A percentile compares a stretch with the other conserved stretches of the same genome.
These are phyloP conservation scores for Rhincodon typus DNA, from an alignment of 2,797 vertebrate species.

Conservation along the genomic window DNA sequence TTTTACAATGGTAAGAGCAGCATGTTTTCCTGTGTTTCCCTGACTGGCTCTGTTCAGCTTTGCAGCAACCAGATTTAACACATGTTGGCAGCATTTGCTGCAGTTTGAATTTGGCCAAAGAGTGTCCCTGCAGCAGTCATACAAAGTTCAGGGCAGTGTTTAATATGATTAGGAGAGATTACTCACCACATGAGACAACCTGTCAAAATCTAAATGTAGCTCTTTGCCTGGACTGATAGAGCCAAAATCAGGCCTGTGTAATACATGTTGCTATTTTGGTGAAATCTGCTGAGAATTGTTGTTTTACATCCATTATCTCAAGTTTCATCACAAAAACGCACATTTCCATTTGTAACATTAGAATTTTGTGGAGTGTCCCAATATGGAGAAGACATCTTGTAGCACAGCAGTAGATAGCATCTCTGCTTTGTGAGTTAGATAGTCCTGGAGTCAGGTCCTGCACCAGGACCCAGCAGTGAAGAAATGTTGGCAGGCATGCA, in stretches of 20 bases:
- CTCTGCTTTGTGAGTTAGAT: too few relatives aligned
- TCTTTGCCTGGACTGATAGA: neutral
- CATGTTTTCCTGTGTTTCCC: neutral
- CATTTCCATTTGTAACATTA: neutral
- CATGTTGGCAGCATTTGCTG: neutral
- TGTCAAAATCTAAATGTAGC: neutral
- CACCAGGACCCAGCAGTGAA: too few relatives aligned
- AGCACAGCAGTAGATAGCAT: too few relatives aligned
- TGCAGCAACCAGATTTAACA: neutral
- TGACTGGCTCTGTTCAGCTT: neutral
- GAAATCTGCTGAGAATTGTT: neutral
- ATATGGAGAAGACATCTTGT: neutral
- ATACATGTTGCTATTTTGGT: neutral
- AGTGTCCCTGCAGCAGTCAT: neutral
- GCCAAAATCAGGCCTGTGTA: neutral
- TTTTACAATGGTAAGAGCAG: conserved; percentile 32
- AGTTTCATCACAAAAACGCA: neutral
- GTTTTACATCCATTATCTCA: neutral
- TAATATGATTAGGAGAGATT: neutral
- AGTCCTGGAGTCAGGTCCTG: too few relatives aligned
- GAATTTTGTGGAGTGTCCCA: neutral
- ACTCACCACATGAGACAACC: neutral
- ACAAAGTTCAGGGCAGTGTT: neutral
- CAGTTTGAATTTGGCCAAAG: neutral
- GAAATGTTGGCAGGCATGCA: too few relatives aligned